phyloP scores from a whole-genome alignment of 2,797 vertebrate species.

The Malacoctenus gilli region DNA sequence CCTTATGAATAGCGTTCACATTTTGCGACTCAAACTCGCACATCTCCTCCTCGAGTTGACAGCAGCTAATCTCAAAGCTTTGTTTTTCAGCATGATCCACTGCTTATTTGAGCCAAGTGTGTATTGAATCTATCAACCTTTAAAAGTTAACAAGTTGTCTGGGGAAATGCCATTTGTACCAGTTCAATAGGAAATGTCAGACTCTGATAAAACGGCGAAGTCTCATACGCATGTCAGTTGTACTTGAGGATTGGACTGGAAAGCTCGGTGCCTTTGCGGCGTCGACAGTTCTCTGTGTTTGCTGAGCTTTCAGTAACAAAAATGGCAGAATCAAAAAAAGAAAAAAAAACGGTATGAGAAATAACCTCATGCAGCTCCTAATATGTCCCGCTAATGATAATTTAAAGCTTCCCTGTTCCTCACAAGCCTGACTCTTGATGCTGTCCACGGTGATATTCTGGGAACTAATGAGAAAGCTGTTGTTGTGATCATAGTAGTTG shows the following conservation, averaged over 20 bases:
- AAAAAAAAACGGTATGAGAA: background rate
- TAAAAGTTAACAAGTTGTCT: slow-evolving; percentile 92
- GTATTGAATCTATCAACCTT: slow-evolving; percentile 85
- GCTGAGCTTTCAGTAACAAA: slow-evolving; percentile 25
- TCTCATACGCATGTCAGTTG: slow-evolving; percentile 73
- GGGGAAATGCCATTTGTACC: slow-evolving; percentile 88
- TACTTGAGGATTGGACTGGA: slow-evolving; percentile 57
- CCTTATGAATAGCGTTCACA: slow-evolving; percentile 65
- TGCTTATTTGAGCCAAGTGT: slow-evolving; percentile 74
- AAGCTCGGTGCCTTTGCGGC: slow-evolving; percentile 53
- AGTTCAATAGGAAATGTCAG: slow-evolving; percentile 88
- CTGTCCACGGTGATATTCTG: slow-evolving; percentile 17
- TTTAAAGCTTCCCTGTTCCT: slow-evolving; percentile 31
- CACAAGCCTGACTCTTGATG: slow-evolving; percentile 23
- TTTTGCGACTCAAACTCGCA: slow-evolving; percentile 65
- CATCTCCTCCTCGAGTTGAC: slow-evolving; percentile 78
- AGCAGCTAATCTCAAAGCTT: slow-evolving; percentile 81
- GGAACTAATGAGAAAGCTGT: slow-evolving; percentile 32
- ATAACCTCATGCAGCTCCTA: slow-evolving; percentile 28
- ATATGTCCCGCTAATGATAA: slow-evolving; percentile 39
- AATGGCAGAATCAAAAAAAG: slow-evolving; percentile 15
- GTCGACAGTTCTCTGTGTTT: slow-evolving; percentile 40
- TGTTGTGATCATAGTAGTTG: slow-evolving; percentile 23
- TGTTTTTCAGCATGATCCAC: slow-evolving; percentile 80
- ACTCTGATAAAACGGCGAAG: slow-evolving; percentile 78